Evolutionary conservation across 2,113 vertebrate species (phyloP), one percentile per base, ranked within the genome.

Genomic region (Poecilia latipinna): DNA sequence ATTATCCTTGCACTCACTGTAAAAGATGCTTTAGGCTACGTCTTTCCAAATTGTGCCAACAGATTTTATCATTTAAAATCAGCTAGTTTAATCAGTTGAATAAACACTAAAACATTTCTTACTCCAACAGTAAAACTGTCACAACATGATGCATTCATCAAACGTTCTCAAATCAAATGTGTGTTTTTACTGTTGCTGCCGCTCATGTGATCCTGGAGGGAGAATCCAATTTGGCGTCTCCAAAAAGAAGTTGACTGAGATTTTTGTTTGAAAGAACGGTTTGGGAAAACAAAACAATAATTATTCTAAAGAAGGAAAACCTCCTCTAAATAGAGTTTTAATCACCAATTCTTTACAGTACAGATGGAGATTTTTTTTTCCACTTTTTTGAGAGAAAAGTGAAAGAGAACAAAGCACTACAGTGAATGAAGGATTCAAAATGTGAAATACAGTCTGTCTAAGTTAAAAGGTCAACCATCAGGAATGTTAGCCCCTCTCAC

Each of bases 381-480:
- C 42, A 1, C 22, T 8, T 19, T 54, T 54, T 19, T 24, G 24
- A 24, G 19, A 57, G 51, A 57, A 57, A 57, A 57, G 51, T 35
- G 12, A 69, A 61, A 12, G 37, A 26, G 1, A 71, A 65, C 26
- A n/a, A 22, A 65, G 28, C 15, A 28, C 22, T 1, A 7, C 15
- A 44, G 3, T 44, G 60, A 61, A n/a, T 32, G 57, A 63, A 37
- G 70, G n/a, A 32, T 8, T 64, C 3, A 79, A 76, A 84, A 28
- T 79, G 54, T 65, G 69, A 85, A 61, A 79, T 57, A 70, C 4
- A 15, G 60, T 28, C 63, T 29, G 24, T 66, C 15, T 57, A 62
- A 68, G 65, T 15, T 3, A 54, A 72, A 70, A 86, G 80, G 79
- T 82, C 74, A 83, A 70, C 28, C 64, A 68, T 68, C 48, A 61